Percentiles rank a stretch among this genome's conserved stretches.
phyloP scores from a whole-genome alignment of 2,888 invertebrate genomes.

The Sarcophaga caerulescens region DNA sequence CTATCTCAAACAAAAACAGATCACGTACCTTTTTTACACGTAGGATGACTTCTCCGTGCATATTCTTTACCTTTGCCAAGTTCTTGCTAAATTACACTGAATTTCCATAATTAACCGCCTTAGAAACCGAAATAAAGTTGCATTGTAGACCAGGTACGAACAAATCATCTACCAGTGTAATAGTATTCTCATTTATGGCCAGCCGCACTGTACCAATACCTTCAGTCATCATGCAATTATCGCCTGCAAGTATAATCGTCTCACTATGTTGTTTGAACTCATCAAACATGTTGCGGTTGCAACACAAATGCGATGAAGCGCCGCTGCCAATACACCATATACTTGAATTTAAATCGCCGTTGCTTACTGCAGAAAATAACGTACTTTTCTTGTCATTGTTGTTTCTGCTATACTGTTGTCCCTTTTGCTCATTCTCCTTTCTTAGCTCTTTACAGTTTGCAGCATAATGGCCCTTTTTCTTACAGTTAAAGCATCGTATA shows the following conservation, averaged over 20 bases:
- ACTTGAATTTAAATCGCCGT: neutral
- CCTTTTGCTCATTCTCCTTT: constrained; percentile 1
- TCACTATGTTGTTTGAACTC: constrained; percentile 34
- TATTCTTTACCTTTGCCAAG: constrained; percentile 76
- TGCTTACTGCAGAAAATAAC: constrained; percentile 29
- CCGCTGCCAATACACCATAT: constrained; percentile 57
- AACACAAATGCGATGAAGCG: constrained; percentile 54
- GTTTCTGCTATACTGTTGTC: neutral
- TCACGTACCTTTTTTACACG: constrained; percentile 29
- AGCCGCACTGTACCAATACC: constrained; percentile 36
- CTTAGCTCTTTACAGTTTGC: constrained; percentile 51
- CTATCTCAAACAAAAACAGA: constrained; percentile 40
- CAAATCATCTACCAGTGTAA: constrained; percentile 33
- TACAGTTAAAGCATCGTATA: constrained; percentile 53
- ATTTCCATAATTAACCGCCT: constrained; percentile 27
- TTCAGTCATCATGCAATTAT: constrained; percentile 32
- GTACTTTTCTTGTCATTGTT: neutral
- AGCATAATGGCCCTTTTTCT: constrained; percentile 56
- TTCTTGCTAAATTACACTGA: constrained; percentile 81
- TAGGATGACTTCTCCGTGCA: neutral
- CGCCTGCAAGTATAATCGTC: constrained; percentile 39
- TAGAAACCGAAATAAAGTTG: constrained; percentile 50
- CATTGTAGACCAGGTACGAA: constrained; percentile 50
- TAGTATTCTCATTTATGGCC: neutral
- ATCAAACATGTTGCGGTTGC: constrained; percentile 38